Conservation (phyloP, 2,797 vertebrate genomes). For the Micromesistius poutassou region DNA sequence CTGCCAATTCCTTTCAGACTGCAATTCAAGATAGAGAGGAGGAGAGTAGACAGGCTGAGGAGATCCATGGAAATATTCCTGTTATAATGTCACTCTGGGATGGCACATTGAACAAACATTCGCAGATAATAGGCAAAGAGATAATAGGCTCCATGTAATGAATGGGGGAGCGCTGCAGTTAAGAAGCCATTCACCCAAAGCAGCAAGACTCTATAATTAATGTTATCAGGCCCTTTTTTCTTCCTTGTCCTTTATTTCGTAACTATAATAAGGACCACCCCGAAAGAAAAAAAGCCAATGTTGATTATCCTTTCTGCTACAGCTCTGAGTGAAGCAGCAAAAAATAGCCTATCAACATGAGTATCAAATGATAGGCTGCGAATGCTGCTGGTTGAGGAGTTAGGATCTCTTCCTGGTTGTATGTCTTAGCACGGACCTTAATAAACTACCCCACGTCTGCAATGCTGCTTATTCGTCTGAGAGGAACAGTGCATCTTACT, state of each 20-base stretch:
- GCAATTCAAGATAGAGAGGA: conserved; percentile 31
- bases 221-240: neutral
- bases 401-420: neutral
- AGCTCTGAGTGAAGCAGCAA: neutral
- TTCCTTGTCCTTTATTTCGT: conserved; percentile 3
- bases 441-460: neutral
- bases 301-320: neutral
- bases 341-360: neutral
- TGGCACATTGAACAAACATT: conserved; percentile 13
- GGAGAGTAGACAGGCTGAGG: conserved; percentile 26
- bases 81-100: conserved; percentile 28
- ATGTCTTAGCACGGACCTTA: neutral
- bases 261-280: conserved; percentile 2
- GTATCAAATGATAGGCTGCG: neutral
- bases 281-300: neutral
- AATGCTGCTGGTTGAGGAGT: neutral
- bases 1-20: conserved; percentile 53
- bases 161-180: neutral
- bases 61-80: conserved; percentile 25
- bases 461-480: neutral
- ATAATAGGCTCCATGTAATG: conserved; percentile 19
- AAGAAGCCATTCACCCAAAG: neutral
- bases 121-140: conserved; percentile 17
- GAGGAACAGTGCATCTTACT: conserved; percentile 20
- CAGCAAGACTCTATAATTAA: conserved; percentile 3